Base-by-base conservation (phyloP, 37 sponge, comb jelly and placozoan species). In the Tethya wilhelma region DNA sequence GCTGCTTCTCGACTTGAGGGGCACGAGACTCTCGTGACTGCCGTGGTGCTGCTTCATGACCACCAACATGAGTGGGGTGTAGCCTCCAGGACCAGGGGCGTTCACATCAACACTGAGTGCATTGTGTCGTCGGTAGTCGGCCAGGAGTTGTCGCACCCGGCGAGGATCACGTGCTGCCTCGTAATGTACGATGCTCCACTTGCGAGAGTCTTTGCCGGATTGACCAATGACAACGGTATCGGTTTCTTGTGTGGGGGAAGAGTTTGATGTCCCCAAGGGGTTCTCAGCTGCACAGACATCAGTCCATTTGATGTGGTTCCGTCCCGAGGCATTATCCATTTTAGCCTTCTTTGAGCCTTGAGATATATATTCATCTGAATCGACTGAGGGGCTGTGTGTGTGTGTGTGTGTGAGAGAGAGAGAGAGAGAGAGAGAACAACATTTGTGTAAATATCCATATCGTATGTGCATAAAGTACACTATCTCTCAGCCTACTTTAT, bases 61-160 rank as follows among this genome's bases (percentile, higher is more conserved):
- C 1, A 79, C 88, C 11, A 90, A 39, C 87, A 90, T 94, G 26
- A 94, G 84, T 14, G 91, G 82, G 1, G 91, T 94, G 78, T 75
- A 87, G n/a, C 94, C 94, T 41, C 94, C 90, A 31, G 83, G 84
- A 0, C 91, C 94, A 17, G 73, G 59, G 33, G 83, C 56, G 69
- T 93, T 93, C 20, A 93, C 74, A 59, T 85, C 78, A 17, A 26
- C 17, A 6, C 30, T 59, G 22, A 38, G 30, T 41, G 69, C 83
- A 4, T 74, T 78, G 2, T 83, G 73, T 28, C 55, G 39, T 0
- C 67, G 43, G 46, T 70, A 76, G 31, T 56, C 19, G 49, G 63
- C 42, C 3, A 81, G 57, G 0, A 77, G 59, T 23, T 63, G n/a
- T 26, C 76, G 56, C 37, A 82, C 69, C 12, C 25, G 56, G 19